Base-by-base conservation (phyloP, 2,113 vertebrate species). In the Taurulus bubalis region DNA sequence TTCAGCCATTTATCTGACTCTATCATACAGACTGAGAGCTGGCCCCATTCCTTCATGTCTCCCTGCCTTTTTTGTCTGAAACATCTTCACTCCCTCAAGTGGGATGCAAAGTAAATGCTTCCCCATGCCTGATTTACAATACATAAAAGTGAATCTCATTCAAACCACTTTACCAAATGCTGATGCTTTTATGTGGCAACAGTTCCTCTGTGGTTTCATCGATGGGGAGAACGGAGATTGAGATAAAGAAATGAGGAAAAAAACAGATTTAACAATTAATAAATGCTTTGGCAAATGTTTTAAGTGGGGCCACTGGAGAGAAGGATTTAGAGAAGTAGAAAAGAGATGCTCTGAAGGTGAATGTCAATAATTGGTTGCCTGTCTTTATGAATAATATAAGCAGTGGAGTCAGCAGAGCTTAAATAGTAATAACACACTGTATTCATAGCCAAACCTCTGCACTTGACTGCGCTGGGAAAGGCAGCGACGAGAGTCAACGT, bases 341-440 rank as follows among this genome's bases (percentile, higher is more conserved):
- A 71, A 66, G 38, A 40, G 73, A 51, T 30, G 68, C 59, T 42
- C 16, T 65, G 64, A 76, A 69, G 68, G 87, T 83, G 72, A 85
- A 67, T 83, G 85, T 84, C 77, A 88, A 79, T 90, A 80, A 85
- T 76, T 85, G 76, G 40, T 83, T 81, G 74, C 66, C 38, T 22
- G 34, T 76, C 80, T 85, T 68, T 84, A 83, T 88, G 84, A 92
- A 91, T 91, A 87, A 87, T 85, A 79, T 45, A 84, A 83, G 38
- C 47, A 30, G 72, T 38, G 18, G 65, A 83, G 82, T 84, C 79
- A 82, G 79, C 64, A 76, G 71, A 85, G 75, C 78, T 82, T 53
- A 76, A 88, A 89, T 83, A 85, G 83, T 62, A 83, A 88, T 58
- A 85, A 73, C 75, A 79, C 76, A 56, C 55, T 76, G 63, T 90